Evolutionary conservation across 2,797 vertebrate species (phyloP), one percentile per base, ranked within the genome.

Genomic region (Alfaro cultratus): DNA sequence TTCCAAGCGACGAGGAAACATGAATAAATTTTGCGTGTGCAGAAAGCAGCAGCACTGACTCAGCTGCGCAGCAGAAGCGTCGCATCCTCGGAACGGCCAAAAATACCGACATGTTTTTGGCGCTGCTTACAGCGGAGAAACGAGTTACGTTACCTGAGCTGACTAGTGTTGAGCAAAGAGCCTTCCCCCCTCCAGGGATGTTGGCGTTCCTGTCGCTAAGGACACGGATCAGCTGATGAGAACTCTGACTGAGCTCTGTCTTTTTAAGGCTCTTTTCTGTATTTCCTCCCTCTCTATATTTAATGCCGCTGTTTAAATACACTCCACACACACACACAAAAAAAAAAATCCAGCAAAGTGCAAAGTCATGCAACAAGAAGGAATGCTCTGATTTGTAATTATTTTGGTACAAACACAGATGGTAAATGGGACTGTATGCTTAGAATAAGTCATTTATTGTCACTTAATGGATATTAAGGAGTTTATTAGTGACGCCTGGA

Each of bases 1-100:
- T 93, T 93, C 89, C 85, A 85, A 78, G 90, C 86, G 90, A 90
- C 86, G 82, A 77, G 88, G 80, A 91, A 89, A 88, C 87, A 80
- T 83, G 84, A 91, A 93, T 91, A 91, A 80, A 89, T 88, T 81
- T 67, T 67, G 67, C 13, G 45, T 16, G 68, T 45, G 68, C 41
- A 73, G 81, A 72, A 88, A 90, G 87, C 88, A 87, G 74, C 80
- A 83, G 84, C 75, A 88, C 82, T 84, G 79, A 85, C 80, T 84
- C 80, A 83, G 81, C 84, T 78, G 76, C 85, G 74, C 36, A 74
- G 74, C 36, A 74, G 78, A 87, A 46, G 64, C 64, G 23, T 51
- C 64, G 75, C 67, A 29, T 51, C 34, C 77, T 90, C 77, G 82
- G 86, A 88, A 84, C 26, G 75, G 86, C 51, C 78, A 82, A 89